A percentile compares a stretch with the other conserved stretches of the same genome.
Conservation (phyloP, 92 coral and sea anemone species). For the Pocillopora meandrina region DNA sequence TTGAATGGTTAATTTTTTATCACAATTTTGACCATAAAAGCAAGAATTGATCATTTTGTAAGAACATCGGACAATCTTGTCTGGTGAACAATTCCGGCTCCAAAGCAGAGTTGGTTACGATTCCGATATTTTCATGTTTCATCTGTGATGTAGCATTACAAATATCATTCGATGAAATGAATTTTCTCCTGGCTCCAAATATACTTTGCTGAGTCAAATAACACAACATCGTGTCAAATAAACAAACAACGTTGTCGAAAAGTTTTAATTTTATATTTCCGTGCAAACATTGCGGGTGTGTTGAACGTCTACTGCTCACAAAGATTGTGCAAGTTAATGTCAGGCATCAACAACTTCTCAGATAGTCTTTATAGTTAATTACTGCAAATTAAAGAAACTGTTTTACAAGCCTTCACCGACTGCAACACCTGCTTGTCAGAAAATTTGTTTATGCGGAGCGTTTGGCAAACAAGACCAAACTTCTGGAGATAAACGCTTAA, state of each 20-base stretch:
- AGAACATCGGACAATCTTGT: no score
- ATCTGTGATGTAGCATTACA: no score
- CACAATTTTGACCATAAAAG: neutral
- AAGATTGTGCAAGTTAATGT: neutral
- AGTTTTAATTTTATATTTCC: neutral
- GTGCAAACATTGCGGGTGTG: neutral
- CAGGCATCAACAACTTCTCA: neutral
- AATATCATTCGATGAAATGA: no score
- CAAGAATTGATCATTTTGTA: neutral
- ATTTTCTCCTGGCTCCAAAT: no score
- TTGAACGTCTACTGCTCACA: neutral
- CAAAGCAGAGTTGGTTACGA: no score
- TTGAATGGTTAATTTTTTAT: slow-evolving; percentile 7
- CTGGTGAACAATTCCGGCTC: no score
- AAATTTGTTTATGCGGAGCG: neutral
- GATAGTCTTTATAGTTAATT: slow-evolving; percentile 25
- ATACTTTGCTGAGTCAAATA: no score
- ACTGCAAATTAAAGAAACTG: slow-evolving; percentile 24
- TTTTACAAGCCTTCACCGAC: slow-evolving; percentile 1
- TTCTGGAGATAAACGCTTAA: neutral
- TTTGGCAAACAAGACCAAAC: neutral
- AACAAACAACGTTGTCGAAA: neutral
- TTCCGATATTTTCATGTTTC: no score
- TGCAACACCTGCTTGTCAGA: slow-evolving; percentile 3
- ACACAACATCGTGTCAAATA: neutral